phyloP scores from a whole-genome alignment of 2,888 invertebrate genomes.

The Mystacides longicornis region DNA sequence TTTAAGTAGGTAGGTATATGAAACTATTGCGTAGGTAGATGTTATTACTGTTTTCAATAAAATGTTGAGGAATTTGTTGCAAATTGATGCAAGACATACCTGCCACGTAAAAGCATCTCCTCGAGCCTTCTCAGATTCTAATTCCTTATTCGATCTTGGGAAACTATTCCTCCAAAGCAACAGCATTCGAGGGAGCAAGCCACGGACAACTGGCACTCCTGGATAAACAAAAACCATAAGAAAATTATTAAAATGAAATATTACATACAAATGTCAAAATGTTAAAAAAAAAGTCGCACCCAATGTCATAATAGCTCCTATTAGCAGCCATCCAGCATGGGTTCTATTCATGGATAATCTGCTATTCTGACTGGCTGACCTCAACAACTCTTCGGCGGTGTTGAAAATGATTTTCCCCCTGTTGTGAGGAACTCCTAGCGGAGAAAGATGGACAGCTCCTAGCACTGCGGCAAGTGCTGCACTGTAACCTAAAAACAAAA shows the following conservation, averaged over 20 bases:
- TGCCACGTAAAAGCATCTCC: slow-evolving; percentile 99
- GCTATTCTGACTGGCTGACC: slow-evolving; percentile 96
- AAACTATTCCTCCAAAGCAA: slow-evolving; percentile 97
- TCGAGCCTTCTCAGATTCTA: slow-evolving; percentile 93
- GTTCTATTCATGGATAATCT: slow-evolving; percentile 89
- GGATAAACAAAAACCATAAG: not conserved
- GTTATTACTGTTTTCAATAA: too few species aligned
- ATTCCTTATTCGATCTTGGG: slow-evolving; percentile 90
- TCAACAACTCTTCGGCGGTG: slow-evolving; percentile 90
- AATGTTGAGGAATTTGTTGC: too few species aligned
- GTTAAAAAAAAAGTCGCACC: slow-evolving; percentile 40
- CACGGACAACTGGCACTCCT: slow-evolving; percentile 88
- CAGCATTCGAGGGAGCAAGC: slow-evolving; percentile 86
- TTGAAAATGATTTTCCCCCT: slow-evolving; percentile 97
- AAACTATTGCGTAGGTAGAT: too few species aligned
- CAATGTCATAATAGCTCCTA: slow-evolving; percentile 93
- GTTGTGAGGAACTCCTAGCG: slow-evolving; percentile 91
- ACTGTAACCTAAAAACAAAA: slow-evolving; percentile 63
- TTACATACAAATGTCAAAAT: too few species aligned
- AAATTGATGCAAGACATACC: too few species aligned
- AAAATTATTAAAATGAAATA: not conserved
- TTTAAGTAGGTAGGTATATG: too few species aligned
- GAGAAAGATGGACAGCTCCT: slow-evolving; percentile 84
- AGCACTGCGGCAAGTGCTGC: slow-evolving; percentile 89
- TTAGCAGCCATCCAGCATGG: slow-evolving; percentile 95